These are phyloP conservation scores for Vidua macroura DNA, from an alignment of 2,113 vertebrate species.

Conservation along the genomic window DNA sequence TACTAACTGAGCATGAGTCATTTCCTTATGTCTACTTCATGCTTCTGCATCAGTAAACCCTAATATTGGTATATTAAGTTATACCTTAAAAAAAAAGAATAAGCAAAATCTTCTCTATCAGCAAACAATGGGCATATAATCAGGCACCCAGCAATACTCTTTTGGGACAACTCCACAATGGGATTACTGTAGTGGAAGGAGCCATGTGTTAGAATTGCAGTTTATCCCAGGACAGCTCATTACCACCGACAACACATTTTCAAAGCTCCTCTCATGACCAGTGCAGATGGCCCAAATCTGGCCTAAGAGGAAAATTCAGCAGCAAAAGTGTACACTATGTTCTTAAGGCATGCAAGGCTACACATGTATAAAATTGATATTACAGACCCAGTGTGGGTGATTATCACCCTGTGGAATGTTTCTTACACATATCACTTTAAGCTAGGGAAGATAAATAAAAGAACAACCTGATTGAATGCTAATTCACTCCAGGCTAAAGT, in stretches of 20 bases:
- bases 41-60: not conserved
- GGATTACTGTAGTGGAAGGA: constrained; percentile 30
- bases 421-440: not conserved
- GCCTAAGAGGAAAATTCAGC: not conserved
- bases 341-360: not conserved
- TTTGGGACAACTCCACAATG: not conserved
- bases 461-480: not conserved
- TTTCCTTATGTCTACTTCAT: not conserved
- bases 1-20: not conserved
- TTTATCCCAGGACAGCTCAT: constrained; percentile 45
- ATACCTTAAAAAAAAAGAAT: not conserved
- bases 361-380: not conserved
- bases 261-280: constrained; percentile 11
- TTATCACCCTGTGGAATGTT: not conserved
- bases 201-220: not conserved
- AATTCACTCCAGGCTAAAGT: not conserved
- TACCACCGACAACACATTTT: not conserved
- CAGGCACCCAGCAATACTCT: not conserved
- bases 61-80: not conserved
- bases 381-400: not conserved
- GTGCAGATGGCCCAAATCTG: not conserved
- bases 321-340: not conserved
- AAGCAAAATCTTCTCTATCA: not conserved
- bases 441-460: not conserved
- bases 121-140: not conserved